Evolutionary conservation across 2,797 vertebrate genomes (phyloP).

Genomic region (Mareca strepera): DNA sequence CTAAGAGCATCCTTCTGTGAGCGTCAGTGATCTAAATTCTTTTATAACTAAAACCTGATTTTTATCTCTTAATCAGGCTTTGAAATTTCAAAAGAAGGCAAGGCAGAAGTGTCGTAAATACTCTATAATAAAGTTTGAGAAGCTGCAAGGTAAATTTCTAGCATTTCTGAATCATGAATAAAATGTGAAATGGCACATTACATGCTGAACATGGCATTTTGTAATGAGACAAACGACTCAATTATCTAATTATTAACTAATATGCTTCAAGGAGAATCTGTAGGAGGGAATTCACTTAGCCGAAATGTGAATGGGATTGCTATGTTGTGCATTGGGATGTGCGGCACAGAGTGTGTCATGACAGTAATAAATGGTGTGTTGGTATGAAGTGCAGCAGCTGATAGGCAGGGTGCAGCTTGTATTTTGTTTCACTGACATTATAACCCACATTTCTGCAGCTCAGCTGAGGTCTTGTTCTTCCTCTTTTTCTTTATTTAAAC

Average conservation of each 20-base stretch:
- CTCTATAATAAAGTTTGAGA: background rate
- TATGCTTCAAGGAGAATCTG: background rate
- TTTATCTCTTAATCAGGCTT: background rate
- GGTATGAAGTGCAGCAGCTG: conserved; percentile 39
- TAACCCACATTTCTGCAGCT: background rate
- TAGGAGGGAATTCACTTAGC: background rate
- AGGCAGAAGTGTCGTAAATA: background rate
- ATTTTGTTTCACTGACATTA: conserved; percentile 16
- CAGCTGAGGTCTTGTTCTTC: background rate
- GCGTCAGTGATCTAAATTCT: background rate
- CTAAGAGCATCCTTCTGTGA: background rate
- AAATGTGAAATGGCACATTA: background rate
- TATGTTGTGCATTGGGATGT: background rate
- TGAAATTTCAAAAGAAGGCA: background rate
- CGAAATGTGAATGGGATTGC: background rate
- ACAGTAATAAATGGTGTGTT: background rate
- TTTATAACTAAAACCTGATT: fast-evolving
- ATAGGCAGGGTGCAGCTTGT: background rate
- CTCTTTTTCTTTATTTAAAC: background rate
- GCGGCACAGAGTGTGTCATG: background rate
- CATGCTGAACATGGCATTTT: background rate
- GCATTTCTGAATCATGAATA: background rate
- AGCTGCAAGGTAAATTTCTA: background rate
- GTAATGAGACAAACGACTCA: background rate
- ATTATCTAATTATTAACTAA: background rate